phyloP scores from a whole-genome alignment of 2,113 vertebrate genomes.

The Scatophagus argus region DNA sequence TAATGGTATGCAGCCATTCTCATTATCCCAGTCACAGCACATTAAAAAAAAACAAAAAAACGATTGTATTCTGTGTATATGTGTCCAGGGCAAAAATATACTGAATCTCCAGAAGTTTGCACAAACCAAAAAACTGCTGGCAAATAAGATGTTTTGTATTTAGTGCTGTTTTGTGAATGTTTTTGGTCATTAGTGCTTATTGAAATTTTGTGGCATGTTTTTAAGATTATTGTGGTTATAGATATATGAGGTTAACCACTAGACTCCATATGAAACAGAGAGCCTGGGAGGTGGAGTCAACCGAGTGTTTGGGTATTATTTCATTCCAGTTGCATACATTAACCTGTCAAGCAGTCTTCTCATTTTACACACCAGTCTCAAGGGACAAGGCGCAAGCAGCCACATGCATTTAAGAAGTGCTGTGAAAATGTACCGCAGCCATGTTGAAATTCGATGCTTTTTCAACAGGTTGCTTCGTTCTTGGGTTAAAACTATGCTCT shows the following conservation, averaged over 20 bases:
- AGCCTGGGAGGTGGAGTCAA: slow-evolving; percentile 52
- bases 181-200: neutral
- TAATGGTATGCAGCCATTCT: neutral
- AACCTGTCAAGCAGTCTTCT: slow-evolving; percentile 82
- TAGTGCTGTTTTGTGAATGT: neutral
- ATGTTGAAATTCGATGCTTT: slow-evolving; percentile 62
- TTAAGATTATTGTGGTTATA: slow-evolving; percentile 3
- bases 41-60: neutral
- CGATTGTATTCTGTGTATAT: neutral
- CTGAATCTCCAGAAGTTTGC: neutral
- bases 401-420: slow-evolving; percentile 75
- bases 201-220: slow-evolving; percentile 7
- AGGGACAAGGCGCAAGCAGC: slow-evolving; percentile 64
- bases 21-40: neutral
- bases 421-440: slow-evolving; percentile 66
- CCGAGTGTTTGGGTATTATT: slow-evolving; percentile 80
- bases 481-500: slow-evolving; percentile 44
- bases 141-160: neutral
- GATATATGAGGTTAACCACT: slow-evolving; percentile 19
- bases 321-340: slow-evolving; percentile 85
- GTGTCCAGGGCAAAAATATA: too few relatives aligned
- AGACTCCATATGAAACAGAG: slow-evolving; percentile 32
- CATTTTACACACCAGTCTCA: slow-evolving; percentile 78
- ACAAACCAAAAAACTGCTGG: neutral
- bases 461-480: slow-evolving; percentile 60